These are phyloP conservation scores for Agelastica alni DNA, from an alignment of 2,888 invertebrate genomes.

Conservation along the genomic window DNA sequence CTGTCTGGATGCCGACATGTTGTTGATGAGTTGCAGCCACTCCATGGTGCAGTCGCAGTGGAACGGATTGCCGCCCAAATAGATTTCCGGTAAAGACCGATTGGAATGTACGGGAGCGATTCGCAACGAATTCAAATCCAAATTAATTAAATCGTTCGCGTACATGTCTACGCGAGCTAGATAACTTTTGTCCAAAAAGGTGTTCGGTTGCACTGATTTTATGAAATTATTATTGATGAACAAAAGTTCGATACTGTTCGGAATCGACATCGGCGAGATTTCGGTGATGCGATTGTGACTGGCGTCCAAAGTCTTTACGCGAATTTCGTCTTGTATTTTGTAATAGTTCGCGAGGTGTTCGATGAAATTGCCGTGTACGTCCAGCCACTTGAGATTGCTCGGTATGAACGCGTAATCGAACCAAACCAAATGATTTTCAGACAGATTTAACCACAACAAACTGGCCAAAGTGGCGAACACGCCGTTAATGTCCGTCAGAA, in stretches of 20 bases:
- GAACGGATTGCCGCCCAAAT: constrained; percentile 91
- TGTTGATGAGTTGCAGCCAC: constrained; percentile 90
- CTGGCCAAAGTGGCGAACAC: constrained; percentile 85
- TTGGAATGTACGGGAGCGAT: constrained; percentile 74
- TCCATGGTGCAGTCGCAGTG: constrained; percentile 95
- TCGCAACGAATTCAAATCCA: constrained; percentile 80
- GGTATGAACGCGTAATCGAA: constrained; percentile 93
- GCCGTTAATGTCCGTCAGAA: constrained; percentile 86
- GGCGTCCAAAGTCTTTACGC: constrained; percentile 83
- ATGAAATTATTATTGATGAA: constrained; percentile 90
- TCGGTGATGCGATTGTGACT: constrained; percentile 87
- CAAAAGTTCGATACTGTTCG: constrained; percentile 83
- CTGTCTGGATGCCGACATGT: constrained; percentile 79
- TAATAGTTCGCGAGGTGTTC: constrained; percentile 87
- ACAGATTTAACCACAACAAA: constrained; percentile 84
- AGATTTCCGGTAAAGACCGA: constrained; percentile 82
- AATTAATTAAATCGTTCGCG: constrained; percentile 80
- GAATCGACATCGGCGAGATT: constrained; percentile 81
- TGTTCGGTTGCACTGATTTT: constrained; percentile 78
- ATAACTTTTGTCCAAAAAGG: constrained; percentile 83
- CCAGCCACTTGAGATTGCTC: constrained; percentile 86
- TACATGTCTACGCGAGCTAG: constrained; percentile 88
- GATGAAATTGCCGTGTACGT: constrained; percentile 88
- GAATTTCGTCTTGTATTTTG: constrained; percentile 79
- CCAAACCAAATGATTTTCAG: constrained; percentile 90